Conservation (phyloP, 2,797 vertebrate genomes). For the Typhlichthys subterraneus region DNA sequence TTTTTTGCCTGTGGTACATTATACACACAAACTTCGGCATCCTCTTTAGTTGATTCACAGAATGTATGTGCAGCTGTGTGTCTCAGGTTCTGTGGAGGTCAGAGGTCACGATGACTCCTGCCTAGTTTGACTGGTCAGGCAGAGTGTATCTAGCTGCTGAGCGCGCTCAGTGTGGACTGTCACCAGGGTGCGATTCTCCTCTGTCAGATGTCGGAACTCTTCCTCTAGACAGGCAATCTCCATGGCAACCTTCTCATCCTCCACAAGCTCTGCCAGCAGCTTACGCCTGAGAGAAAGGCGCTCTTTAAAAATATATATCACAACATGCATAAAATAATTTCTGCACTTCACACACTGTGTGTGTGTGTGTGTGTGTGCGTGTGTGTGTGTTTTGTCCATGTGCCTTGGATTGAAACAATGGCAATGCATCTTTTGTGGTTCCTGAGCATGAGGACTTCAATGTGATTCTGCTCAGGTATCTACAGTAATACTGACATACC, state of each 20-base stretch:
- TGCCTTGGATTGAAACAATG: background rate
- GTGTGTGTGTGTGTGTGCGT: slow-evolving; percentile 6
- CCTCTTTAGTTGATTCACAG: slow-evolving; percentile 53
- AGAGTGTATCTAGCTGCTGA: slow-evolving; percentile 90
- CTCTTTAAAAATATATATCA: too few species aligned
- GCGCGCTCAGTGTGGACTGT: slow-evolving; percentile 87
- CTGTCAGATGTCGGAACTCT: slow-evolving; percentile 88
- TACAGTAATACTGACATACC: too few species aligned
- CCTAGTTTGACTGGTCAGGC: slow-evolving; percentile 83
- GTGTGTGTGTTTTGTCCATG: slow-evolving; percentile 6
- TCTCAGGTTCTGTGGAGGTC: slow-evolving; percentile 54
- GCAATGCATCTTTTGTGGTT: too few species aligned
- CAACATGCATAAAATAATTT: too few species aligned
- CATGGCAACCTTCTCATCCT: slow-evolving; percentile 88
- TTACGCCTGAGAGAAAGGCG: slow-evolving; percentile 78
- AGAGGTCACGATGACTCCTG: slow-evolving; percentile 90
- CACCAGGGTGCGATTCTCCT: slow-evolving; percentile 91
- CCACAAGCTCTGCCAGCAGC: slow-evolving; percentile 89
- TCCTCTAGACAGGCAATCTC: slow-evolving; percentile 88
- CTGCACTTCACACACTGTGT: too few species aligned
- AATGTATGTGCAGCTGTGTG: slow-evolving; percentile 30
- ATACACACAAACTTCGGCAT: slow-evolving; percentile 26
- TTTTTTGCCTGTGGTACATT: slow-evolving; percentile 32
- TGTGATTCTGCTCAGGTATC: too few species aligned
- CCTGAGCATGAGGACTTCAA: too few species aligned